Percentiles rank a stretch among this genome's conserved stretches.
These are phyloP conservation scores for Chalcis sispes DNA, from an alignment of 2,888 invertebrate species.

Conservation along the genomic window DNA sequence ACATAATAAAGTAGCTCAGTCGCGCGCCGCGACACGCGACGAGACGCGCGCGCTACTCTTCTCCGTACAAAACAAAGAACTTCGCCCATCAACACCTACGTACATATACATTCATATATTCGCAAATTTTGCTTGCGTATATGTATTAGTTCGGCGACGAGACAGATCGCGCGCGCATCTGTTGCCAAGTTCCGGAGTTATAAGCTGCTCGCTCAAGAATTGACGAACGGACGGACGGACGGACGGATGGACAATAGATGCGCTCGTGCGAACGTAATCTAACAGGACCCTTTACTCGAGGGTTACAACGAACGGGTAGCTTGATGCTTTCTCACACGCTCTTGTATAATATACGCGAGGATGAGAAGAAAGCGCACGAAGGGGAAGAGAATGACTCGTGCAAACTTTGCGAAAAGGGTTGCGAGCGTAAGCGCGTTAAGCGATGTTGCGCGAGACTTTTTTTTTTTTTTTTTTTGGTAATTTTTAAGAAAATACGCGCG, in stretches of 20 bases:
- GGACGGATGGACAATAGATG: conserved; percentile 13
- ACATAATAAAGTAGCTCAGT: too few species aligned
- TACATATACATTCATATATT: neutral
- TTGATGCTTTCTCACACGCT: neutral
- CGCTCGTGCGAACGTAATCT: conserved; percentile 3
- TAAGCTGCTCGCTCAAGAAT: too few species aligned
- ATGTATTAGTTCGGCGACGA: neutral
- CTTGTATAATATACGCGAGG: neutral
- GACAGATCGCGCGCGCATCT: conserved; percentile 10
- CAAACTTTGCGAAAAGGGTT: too few species aligned
- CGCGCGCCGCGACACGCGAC: conserved; percentile 1
- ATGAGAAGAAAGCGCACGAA: neutral
- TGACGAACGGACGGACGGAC: conserved; percentile 4
- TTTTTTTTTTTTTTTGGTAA: too few species aligned
- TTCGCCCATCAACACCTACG: neutral
- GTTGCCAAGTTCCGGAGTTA: conserved; percentile 12
- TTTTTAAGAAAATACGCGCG: too few species aligned
- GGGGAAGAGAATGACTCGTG: neutral
- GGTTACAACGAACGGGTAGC: conserved; percentile 22
- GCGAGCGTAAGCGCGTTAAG: neutral
- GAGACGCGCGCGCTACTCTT: neutral
- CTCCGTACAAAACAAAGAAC: conserved; percentile 27
- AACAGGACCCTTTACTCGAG: neutral
- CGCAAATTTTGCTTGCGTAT: neutral
- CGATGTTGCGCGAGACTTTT: too few species aligned